Base-by-base conservation (phyloP, 2,797 vertebrate genomes). In the Coluber constrictor region DNA sequence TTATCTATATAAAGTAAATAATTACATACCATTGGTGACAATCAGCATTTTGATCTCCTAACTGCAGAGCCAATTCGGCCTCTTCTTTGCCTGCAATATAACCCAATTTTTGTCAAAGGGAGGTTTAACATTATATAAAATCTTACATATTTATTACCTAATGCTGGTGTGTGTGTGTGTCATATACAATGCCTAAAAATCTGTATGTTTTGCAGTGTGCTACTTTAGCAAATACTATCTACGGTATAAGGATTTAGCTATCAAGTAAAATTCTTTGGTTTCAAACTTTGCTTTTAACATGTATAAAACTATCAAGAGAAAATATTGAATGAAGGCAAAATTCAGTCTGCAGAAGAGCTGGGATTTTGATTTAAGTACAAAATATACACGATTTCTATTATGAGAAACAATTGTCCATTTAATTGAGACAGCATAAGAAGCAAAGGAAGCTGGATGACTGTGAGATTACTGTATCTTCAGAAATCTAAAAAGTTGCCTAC, bases 11-110 rank as follows among this genome's bases (percentile, higher is more conserved):
- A 87, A 57, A 91, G 55, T 0, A 18, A 92, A 8, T 86, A 18
- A n/a, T 55, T 83, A 98, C 98, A 91, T 96, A 99, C 99, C 99
- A 99, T 95, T 98, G 99, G 96, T 99, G 98, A 96, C 98, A 98
- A 88, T 99, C 98, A 0, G 97, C 97, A 74, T 94, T 97, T 88
- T 98, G 97, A 90, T 98, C 97, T 57, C 98, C 98, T 90, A 97
- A 98, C 97, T 97, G 97, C 95, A 99, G 96, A 32, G 98, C 98
- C 0, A 94, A 51, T 90, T 99, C 98, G 0, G 98, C 97, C 95
- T 98, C 99, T 94, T 98, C 98, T 89, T 97, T 98, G 95, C 99
- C 99, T 98, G 91, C 57, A 96, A 94, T 70, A 13, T 90, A 94
- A 74, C 3, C 57, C n/a, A 93, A 16, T 25, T 32, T 23, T 23